Evolutionary conservation across 2,888 invertebrate species (phyloP), one percentile per base, ranked within the genome.

Genomic region (Scelioninae gen. 2): DNA sequence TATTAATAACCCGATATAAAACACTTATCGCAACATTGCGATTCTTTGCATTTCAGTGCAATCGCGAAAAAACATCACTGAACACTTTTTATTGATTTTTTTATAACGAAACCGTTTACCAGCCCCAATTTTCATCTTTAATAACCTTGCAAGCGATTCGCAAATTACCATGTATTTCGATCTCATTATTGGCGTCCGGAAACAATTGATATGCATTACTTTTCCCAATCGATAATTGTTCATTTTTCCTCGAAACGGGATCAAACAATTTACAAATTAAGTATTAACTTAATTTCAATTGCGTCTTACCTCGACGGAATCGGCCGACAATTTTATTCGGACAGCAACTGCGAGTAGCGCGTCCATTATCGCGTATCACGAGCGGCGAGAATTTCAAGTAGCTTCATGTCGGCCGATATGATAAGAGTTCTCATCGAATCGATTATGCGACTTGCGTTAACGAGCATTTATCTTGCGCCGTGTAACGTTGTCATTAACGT

Each of bases 391-490:
- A 64, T 55, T 64, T 64, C 45, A 28, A 55, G 55, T 37, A 45
- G 53, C 4, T 46, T 55, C 55, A 55, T 68, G 57, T 68, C 68
- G 60, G 68, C 50, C 60, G 58, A 69, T 69, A 65, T 58, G 61
- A 65, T n/a, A n/a, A 70, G 70, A 74, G 57, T 70, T 74, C 37
- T 43, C 41, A 45, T 25, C n/a, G 48, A 60, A 61, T 74, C 61
- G 63, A 63, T 63, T 63, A 43, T 41, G 31, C 52, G 52, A 52
- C 31, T 33, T 63, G 33, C 33, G 33, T 63, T 63, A 63, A 63
- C 41, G 37, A 63, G 52, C 52, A 39, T 50, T 61, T 50, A 61
- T 39, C 61, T 39, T 39, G 16, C 15, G 10, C 16, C 39, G 7
- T 16, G 16, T 48, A 50, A 41, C 39, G 39, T 46, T 39, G 37